A percentile compares a stretch with the other conserved stretches of the same genome.
Conservation (phyloP, 2,113 vertebrate genomes). For the Dicentrarchus labrax region DNA sequence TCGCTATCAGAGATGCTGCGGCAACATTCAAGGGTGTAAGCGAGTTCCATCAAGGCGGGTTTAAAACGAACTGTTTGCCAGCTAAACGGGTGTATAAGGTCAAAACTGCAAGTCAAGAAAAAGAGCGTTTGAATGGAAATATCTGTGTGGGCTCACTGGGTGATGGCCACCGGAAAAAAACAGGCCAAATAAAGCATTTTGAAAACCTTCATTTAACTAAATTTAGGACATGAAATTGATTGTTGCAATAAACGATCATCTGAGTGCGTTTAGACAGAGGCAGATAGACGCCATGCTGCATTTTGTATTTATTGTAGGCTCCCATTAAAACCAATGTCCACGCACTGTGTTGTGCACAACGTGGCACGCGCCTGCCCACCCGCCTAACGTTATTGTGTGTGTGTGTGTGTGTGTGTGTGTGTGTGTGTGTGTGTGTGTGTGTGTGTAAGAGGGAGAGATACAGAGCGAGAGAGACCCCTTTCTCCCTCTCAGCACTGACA, state of each 20-base stretch:
- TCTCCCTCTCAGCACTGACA: constrained; percentile 61
- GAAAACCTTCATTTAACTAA: background rate
- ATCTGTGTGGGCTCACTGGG: background rate
- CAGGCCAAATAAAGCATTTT: background rate
- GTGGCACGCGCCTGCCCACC: constrained; percentile 44
- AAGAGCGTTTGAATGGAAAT: constrained; percentile 15
- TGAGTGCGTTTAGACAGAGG: background rate
- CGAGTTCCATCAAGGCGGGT: background rate
- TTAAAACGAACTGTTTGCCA: background rate
- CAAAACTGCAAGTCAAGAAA: background rate
- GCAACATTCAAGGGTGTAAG: background rate
- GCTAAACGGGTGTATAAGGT: fast-evolving
- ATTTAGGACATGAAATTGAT: background rate
- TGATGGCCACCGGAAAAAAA: background rate
- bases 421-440: background rate
- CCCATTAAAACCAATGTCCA: constrained; percentile 1
- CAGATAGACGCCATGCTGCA: background rate
- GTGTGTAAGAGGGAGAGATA: background rate
- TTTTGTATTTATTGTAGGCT: background rate
- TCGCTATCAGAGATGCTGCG: constrained; percentile 46
- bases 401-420: background rate
- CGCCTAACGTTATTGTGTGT: constrained; percentile 17
- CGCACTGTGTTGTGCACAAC: background rate
- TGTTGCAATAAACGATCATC: background rate
- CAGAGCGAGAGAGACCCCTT: background rate